phyloP scores from a whole-genome alignment of 2,888 invertebrate species.

The Camponotus fellah region DNA sequence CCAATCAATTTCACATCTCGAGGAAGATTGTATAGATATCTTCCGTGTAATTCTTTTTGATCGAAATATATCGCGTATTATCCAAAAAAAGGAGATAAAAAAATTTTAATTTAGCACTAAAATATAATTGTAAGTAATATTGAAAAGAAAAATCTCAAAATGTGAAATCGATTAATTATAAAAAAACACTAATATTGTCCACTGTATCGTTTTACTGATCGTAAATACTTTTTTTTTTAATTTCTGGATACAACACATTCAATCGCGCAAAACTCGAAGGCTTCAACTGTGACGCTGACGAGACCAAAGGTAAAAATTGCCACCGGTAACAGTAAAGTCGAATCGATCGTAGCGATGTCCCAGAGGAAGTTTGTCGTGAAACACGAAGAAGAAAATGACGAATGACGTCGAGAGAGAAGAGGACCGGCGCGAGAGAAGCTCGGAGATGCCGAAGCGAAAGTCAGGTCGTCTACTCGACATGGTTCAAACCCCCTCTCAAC shows the following conservation, averaged over 20 bases:
- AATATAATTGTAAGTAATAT: background rate
- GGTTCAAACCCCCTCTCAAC: slow-evolving; percentile 26
- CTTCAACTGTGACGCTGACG: background rate
- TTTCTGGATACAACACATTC: background rate
- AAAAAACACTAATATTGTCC: background rate
- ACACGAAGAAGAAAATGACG: slow-evolving; percentile 52
- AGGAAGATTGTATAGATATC: background rate
- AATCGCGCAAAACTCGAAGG: background rate
- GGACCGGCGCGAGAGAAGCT: slow-evolving; percentile 52
- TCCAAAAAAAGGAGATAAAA: background rate
- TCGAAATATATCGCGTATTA: background rate
- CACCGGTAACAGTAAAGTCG: background rate
- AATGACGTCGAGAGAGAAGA: slow-evolving; percentile 28
- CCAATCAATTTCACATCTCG: background rate
- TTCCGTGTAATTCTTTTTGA: background rate
- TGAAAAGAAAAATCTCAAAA: background rate
- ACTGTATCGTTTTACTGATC: background rate
- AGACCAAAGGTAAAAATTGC: slow-evolving; percentile 15
- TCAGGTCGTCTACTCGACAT: slow-evolving; percentile 71
- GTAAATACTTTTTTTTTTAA: background rate
- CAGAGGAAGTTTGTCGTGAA: slow-evolving; percentile 25
- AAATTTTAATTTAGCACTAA: background rate
- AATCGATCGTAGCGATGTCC: background rate
- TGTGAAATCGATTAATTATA: background rate
- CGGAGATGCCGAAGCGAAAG: slow-evolving; percentile 79